Evolutionary conservation across 2,888 invertebrate genomes (phyloP).

Genomic region (Cephus pygmeus): DNA sequence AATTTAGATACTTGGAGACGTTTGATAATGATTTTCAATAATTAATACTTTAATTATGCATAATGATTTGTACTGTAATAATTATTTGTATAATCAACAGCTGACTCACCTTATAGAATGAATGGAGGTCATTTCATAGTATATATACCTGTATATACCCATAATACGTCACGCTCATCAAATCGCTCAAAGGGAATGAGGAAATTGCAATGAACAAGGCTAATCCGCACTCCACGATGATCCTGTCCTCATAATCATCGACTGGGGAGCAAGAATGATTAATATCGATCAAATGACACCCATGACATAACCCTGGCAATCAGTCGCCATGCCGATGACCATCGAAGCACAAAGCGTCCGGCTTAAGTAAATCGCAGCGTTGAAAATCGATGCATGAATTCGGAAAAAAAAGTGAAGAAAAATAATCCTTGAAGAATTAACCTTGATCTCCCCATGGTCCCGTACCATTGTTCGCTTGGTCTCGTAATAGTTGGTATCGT

Average conservation of each 20-base stretch:
- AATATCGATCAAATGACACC: neutral
- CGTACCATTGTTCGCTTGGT: neutral
- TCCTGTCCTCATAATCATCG: slow-evolving; percentile 17
- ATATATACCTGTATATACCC: neutral
- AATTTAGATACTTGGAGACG: too few species aligned
- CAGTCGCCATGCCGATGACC: neutral
- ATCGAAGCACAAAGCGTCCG: neutral
- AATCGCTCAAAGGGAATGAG: slow-evolving; percentile 32
- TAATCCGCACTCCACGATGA: slow-evolving; percentile 10
- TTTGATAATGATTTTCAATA: too few species aligned
- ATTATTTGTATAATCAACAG: neutral
- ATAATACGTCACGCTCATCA: neutral
- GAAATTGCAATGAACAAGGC: slow-evolving; percentile 37
- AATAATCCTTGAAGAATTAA: neutral
- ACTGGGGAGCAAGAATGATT: neutral
- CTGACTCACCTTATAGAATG: neutral
- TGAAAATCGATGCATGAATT: slow-evolving; percentile 10
- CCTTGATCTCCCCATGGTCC: neutral
- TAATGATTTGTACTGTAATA: neutral
- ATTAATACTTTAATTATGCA: too few species aligned
- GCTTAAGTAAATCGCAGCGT: neutral
- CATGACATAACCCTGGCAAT: neutral
- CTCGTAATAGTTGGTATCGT: neutral
- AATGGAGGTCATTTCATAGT: neutral
- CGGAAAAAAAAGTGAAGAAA: neutral